A percentile compares a stretch with the other conserved stretches of the same genome.
phyloP scores from a whole-genome alignment of 2,797 vertebrate species.

The Menidia menidia region DNA sequence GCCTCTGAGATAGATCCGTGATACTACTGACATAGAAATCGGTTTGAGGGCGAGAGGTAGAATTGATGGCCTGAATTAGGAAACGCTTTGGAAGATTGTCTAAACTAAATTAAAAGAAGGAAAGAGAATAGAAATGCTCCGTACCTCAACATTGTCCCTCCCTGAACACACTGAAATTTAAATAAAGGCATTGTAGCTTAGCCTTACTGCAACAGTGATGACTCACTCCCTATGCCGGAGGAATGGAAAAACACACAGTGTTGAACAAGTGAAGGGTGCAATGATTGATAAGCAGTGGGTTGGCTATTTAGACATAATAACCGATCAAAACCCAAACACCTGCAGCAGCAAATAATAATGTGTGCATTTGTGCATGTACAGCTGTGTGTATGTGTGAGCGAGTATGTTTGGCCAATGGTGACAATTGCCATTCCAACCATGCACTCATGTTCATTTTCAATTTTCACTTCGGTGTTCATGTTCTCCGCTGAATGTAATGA shows the following conservation, averaged over 20 bases:
- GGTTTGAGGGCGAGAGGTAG: slow-evolving; percentile 53
- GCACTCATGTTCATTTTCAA: background rate
- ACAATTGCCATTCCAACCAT: background rate
- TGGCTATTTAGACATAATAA: slow-evolving; percentile 51
- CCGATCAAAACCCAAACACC: slow-evolving; percentile 48
- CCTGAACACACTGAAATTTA: slow-evolving; percentile 17
- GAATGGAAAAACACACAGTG: slow-evolving; percentile 44
- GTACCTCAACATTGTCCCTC: slow-evolving; percentile 2
- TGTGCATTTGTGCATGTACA: background rate
- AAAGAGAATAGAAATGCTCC: slow-evolving; percentile 7
- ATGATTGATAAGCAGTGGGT: slow-evolving; percentile 61
- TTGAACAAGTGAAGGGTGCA: slow-evolving; percentile 30
- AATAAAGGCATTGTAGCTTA: slow-evolving; percentile 35
- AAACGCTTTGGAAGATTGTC: too few relatives aligned
- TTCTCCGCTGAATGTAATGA: background rate
- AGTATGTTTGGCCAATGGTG: slow-evolving; percentile 22
- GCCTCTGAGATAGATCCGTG: slow-evolving; percentile 36
- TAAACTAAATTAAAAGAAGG: background rate
- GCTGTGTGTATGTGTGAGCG: background rate
- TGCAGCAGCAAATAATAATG: slow-evolving; percentile 12
- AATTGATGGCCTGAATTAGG: slow-evolving; percentile 38
- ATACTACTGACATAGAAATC: slow-evolving; percentile 56
- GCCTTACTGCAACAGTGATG: slow-evolving; percentile 54
- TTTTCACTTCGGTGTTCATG: background rate
- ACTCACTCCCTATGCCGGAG: slow-evolving; percentile 60